Evolutionary conservation across 2,113 vertebrate genomes (phyloP), one percentile per base, ranked within the genome.

Genomic region (Morphnarchus princeps): DNA sequence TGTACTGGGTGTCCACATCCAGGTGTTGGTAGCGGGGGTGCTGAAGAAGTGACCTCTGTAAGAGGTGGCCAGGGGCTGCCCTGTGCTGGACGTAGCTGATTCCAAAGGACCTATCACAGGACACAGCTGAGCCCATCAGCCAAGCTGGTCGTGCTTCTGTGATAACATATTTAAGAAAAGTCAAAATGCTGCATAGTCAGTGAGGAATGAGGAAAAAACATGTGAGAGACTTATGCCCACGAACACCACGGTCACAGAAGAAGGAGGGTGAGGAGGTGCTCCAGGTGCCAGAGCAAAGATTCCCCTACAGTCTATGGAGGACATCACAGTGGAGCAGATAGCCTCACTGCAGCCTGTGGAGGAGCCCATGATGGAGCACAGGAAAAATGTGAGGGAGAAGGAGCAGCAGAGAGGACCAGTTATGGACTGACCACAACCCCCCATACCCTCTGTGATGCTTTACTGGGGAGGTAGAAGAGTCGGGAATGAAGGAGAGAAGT

Each of bases 221-320:
- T 6, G 3, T 28, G 18, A 76, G 28, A 82, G 17, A 29, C 2
- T 1, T 21, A 25, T 45, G 12, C 6, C 32, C 1, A 2, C 1
- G 2, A 65, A n/a, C n/a, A 42, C 8, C 31, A 25, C 3, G 2
- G 17, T 32, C 40, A 80, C 58, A 87, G 58, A 84, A 61, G 22
- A 34, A 6, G 5, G 38, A 82, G 20, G 3, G 14, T 25, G 19
- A 74, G 11, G 9, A 28, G 2, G 2, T 89, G 21, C 34, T 87
- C 11, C 38, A 69, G 42, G 12, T 4, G 11, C 2, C 45, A 61
- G 29, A 52, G 11, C 11, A 66, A 63, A 49, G 36, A 47, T 52
- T 38, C 5, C 26, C 16, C 14, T 74, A 12, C 29, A 73, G 13
- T 47, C n/a, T 29, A 7, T 55, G 22, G 13, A 84, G 16, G 9